phyloP scores from a whole-genome alignment of 2,113 vertebrate genomes.

The Callipepla squamata region DNA sequence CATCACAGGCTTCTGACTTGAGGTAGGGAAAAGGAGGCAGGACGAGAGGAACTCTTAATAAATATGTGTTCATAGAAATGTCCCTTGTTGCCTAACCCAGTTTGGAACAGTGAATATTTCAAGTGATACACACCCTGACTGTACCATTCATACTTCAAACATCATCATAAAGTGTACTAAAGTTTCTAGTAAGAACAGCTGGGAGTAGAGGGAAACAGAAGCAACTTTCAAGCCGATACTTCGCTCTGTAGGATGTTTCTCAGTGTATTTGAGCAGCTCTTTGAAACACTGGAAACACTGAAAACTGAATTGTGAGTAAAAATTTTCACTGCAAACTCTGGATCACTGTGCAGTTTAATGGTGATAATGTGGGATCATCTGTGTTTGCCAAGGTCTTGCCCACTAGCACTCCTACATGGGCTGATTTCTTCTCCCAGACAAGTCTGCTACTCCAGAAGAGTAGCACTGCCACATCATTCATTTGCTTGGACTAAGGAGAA shows the following conservation, averaged over 20 bases:
- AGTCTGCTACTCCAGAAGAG: not conserved
- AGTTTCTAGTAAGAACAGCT: constrained; percentile 60
- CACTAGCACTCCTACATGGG: rapidly evolving
- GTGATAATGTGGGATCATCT: not conserved
- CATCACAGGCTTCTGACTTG: constrained; percentile 52
- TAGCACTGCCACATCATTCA: not conserved
- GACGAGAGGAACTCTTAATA: constrained; percentile 43
- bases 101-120: constrained; percentile 66
- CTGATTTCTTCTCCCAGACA: not conserved
- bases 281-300: constrained; percentile 37
- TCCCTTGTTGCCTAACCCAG: constrained; percentile 67
- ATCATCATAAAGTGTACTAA: not conserved
- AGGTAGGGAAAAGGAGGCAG: constrained; percentile 58
- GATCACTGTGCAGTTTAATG: not conserved
- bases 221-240: constrained; percentile 46
- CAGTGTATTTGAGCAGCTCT: constrained; percentile 15
- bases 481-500: not conserved
- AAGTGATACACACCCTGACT: constrained; percentile 41
- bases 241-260: constrained; percentile 27
- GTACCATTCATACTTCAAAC: constrained; percentile 50
- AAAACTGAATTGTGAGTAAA: not conserved
- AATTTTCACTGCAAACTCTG: not conserved
- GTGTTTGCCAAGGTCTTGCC: not conserved
- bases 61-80: constrained; percentile 50
- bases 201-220: constrained; percentile 36